These are phyloP conservation scores for Lipophrys pholis DNA, from an alignment of 2,113 vertebrate species.

Conservation along the genomic window DNA sequence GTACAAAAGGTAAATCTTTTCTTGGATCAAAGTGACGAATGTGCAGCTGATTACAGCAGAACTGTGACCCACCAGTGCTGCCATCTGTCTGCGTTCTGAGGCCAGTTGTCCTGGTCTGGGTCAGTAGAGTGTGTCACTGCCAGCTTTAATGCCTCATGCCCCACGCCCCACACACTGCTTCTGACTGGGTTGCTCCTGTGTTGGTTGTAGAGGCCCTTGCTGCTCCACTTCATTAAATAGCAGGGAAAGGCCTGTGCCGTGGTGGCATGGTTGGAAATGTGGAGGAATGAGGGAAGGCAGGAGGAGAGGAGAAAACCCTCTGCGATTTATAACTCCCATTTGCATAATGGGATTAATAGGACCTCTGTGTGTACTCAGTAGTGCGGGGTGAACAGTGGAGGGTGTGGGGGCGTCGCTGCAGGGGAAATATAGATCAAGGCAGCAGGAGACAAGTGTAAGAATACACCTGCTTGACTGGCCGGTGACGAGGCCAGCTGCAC, in stretches of 20 bases:
- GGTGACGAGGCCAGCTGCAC: slow-evolving; percentile 38
- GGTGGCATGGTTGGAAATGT: slow-evolving; percentile 48
- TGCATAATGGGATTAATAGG: slow-evolving; percentile 81
- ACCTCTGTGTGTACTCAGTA: slow-evolving; percentile 65
- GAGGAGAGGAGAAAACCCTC: slow-evolving; percentile 25
- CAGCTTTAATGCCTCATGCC: no score
- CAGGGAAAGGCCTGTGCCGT: slow-evolving; percentile 31
- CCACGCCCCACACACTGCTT: no score
- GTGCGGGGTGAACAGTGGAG: slow-evolving; percentile 15
- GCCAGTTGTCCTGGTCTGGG: slow-evolving; percentile 59
- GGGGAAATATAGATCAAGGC: slow-evolving; percentile 56
- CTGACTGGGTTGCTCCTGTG: no score
- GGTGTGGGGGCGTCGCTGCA: slow-evolving; percentile 7
- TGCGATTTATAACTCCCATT: slow-evolving; percentile 72
- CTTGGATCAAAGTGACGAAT: no score
- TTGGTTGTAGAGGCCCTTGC: slow-evolving; percentile 20
- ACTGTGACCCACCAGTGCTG: no score
- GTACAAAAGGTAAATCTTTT: no score
- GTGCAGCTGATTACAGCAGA: no score
- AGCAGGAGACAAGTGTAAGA: slow-evolving; percentile 47
- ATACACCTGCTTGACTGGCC: slow-evolving; percentile 66
- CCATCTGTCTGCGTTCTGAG: no score
- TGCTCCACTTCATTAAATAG: slow-evolving; percentile 57
- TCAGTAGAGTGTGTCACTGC: slow-evolving; percentile 29
- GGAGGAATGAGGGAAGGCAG: slow-evolving; percentile 45